Conservation (phyloP, 1,140 invertebrate genomes). For the Rhagoletis pomonella region DNA sequence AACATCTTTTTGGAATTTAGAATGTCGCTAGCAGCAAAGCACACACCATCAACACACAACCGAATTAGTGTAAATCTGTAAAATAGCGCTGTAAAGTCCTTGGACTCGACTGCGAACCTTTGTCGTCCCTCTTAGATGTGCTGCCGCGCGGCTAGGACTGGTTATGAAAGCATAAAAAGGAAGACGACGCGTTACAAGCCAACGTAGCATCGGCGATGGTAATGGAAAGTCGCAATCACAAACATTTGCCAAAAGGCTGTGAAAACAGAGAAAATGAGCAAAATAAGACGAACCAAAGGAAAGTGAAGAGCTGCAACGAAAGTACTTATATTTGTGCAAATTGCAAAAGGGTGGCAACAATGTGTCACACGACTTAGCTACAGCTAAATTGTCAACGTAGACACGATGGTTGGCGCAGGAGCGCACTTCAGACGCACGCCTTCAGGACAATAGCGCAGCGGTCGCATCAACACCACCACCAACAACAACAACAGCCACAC, state of each 20-base stretch:
- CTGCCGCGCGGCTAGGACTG: background rate
- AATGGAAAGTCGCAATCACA: constrained; percentile 31
- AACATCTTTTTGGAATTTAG: background rate
- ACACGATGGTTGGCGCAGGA: background rate
- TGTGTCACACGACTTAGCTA: background rate
- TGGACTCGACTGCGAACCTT: constrained; percentile 16
- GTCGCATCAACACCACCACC: background rate
- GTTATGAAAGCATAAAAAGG: background rate
- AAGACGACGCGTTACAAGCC: background rate
- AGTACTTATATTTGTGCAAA: background rate
- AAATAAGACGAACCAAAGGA: background rate
- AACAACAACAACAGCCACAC: background rate
- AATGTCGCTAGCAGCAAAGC: background rate
- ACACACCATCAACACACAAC: background rate
- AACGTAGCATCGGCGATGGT: background rate
- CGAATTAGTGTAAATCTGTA: background rate
- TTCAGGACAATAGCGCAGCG: background rate
- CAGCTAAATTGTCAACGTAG: constrained; percentile 20
- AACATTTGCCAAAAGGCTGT: constrained; percentile 37
- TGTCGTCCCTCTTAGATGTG: background rate
- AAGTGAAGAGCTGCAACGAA: background rate
- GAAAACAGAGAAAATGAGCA: constrained; percentile 46
- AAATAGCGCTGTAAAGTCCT: background rate
- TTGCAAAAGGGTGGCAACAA: constrained; percentile 25
- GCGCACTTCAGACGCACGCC: constrained; percentile 17